phyloP scores from a whole-genome alignment of 1,140 invertebrate genomes.

The Sycobia sp. region DNA sequence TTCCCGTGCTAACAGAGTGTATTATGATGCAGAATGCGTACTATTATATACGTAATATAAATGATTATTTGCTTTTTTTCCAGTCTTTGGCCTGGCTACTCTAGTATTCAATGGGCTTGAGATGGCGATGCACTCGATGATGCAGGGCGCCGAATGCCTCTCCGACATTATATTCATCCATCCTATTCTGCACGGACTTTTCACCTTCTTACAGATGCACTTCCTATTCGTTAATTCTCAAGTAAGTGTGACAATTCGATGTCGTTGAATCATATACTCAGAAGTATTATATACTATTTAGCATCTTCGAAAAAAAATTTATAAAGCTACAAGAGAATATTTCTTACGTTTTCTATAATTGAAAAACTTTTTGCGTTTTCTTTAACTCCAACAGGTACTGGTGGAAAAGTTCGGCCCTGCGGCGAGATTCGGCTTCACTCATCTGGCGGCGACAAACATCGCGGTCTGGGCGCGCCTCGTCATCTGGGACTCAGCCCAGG shows the following conservation, averaged over 20 bases:
- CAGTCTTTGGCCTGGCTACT: conserved; percentile 72
- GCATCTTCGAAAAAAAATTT: too few relatives aligned
- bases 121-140: conserved; percentile 69
- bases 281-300: too few relatives aligned
- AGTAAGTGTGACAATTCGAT: conserved; percentile 55
- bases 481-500: conserved; percentile 66
- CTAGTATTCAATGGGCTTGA: conserved; percentile 71
- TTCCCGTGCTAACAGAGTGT: too few relatives aligned
- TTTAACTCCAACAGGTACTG: too few relatives aligned
- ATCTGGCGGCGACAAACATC: conserved; percentile 67
- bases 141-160: conserved; percentile 64
- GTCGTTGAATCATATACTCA: too few relatives aligned
- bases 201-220: conserved; percentile 74
- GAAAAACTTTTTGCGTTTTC: too few relatives aligned
- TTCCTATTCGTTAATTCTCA: conserved; percentile 75
- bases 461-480: conserved; percentile 68
- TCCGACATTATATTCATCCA: conserved; percentile 67
- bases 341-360: too few relatives aligned
- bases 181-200: conserved; percentile 71
- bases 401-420: conserved; percentile 64
- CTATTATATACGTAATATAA: too few relatives aligned
- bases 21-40: too few relatives aligned
- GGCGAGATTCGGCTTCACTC: conserved; percentile 67
- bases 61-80: too few relatives aligned
- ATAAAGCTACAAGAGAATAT: too few relatives aligned